Percentiles rank a stretch among this genome's conserved stretches.
Evolutionary conservation across 2,113 vertebrate genomes (phyloP).

Genomic region (Mellivora capensis): DNA sequence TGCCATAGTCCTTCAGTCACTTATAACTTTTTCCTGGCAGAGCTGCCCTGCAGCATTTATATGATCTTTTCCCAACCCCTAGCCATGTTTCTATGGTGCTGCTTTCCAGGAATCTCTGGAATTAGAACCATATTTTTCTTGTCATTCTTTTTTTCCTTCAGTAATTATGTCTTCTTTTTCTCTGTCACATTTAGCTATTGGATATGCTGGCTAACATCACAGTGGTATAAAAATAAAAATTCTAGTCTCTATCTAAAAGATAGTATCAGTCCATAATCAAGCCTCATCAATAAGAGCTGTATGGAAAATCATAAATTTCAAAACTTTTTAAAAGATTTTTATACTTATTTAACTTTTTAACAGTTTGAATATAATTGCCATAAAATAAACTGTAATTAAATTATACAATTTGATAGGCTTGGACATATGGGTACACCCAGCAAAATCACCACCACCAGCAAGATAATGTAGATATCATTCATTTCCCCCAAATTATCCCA

Average conservation of each 20-base stretch:
- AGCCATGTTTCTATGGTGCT: slow-evolving; percentile 3
- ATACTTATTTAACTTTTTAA: neutral
- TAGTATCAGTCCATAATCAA: neutral
- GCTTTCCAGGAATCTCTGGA: slow-evolving; percentile 48
- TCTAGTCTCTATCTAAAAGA: neutral
- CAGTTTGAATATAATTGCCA: neutral
- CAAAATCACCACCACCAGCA: neutral
- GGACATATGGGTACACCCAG: no score
- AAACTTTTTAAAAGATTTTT: neutral
- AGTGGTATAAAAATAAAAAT: neutral
- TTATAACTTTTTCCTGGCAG: slow-evolving; percentile 31
- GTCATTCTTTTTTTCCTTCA: slow-evolving; percentile 16
- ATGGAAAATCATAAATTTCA: slow-evolving; percentile 8
- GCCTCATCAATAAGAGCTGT: neutral
- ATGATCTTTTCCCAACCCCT: neutral
- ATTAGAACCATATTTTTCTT: neutral
- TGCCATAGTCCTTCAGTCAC: neutral
- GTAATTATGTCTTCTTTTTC: neutral
- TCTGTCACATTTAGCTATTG: neutral
- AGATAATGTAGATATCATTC: neutral
- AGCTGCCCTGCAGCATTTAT: neutral
- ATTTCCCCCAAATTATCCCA: neutral
- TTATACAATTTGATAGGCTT: neutral
- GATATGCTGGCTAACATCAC: neutral
- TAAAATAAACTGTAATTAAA: neutral